phyloP scores from a whole-genome alignment of 2,113 vertebrate genomes.

The Menura novaehollandiae region DNA sequence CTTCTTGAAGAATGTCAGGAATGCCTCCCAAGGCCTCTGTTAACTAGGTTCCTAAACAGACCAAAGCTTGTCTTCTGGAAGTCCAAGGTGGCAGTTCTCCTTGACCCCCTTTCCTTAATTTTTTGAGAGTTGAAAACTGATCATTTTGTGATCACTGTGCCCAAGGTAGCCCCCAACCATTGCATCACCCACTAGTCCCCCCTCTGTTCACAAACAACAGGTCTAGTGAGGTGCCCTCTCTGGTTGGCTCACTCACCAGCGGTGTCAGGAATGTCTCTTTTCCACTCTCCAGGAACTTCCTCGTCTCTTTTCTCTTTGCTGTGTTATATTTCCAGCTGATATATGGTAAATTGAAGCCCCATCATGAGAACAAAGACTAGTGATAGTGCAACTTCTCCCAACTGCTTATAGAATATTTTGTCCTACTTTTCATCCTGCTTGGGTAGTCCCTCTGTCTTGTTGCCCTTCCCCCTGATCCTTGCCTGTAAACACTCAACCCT shows the following conservation, averaged over 20 bases:
- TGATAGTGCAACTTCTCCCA: background rate
- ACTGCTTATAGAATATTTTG: background rate
- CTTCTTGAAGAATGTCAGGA: background rate
- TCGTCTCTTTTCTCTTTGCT: background rate
- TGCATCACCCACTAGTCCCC: accelerated
- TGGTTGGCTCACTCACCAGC: background rate
- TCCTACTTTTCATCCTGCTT: background rate
- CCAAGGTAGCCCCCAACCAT: background rate
- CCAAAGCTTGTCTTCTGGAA: background rate
- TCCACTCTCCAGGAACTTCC: background rate
- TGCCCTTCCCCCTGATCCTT: background rate
- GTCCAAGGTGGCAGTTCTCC: background rate
- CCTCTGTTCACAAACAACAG: background rate
- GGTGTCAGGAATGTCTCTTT: background rate
- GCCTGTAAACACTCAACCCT: background rate
- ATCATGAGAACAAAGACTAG: accelerated
- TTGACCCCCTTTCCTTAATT: background rate
- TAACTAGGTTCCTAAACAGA: background rate
- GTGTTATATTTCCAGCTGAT: background rate
- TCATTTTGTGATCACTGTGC: background rate
- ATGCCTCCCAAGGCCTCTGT: background rate
- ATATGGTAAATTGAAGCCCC: background rate
- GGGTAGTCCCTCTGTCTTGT: background rate
- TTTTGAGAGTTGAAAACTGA: background rate
- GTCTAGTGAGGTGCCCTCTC: background rate